These are phyloP conservation scores for Strigamia maritima DNA, from an alignment of 2,888 invertebrate genomes.

Conservation along the genomic window DNA sequence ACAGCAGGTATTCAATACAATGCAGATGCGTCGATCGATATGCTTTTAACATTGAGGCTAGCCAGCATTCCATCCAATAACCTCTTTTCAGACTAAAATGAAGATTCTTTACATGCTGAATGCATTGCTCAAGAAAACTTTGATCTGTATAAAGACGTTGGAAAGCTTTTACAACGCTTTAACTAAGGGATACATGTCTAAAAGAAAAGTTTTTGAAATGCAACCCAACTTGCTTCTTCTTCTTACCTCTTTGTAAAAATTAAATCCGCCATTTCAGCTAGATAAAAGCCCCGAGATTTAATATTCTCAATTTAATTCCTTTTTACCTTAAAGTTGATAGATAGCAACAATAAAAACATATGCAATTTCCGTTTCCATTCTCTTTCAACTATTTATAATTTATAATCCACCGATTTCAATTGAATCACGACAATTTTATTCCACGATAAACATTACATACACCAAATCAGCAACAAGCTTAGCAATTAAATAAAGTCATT, in stretches of 20 bases:
- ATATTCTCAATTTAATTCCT: constrained; percentile 19
- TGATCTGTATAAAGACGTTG: constrained; percentile 11
- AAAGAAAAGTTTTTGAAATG: constrained; percentile 11
- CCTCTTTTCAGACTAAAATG: constrained; percentile 20
- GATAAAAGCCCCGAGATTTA: constrained; percentile 9
- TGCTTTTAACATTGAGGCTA: constrained; percentile 20
- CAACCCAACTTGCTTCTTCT: neutral
- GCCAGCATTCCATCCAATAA: constrained; percentile 11
- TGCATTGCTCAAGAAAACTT: constrained; percentile 23
- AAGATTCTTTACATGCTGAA: constrained; percentile 23
- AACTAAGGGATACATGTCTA: constrained; percentile 16
- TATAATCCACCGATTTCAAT: neutral
- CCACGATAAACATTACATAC: neutral
- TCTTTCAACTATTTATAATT: neutral
- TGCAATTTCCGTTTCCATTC: neutral
- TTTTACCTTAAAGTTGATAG: neutral
- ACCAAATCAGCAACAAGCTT: neutral
- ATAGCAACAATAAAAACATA: neutral
- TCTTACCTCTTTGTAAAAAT: neutral
- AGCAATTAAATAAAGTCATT: constrained; percentile 8
- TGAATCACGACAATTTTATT: neutral
- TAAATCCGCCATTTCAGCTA: constrained; percentile 7
- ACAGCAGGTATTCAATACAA: constrained; percentile 23
- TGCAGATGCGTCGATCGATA: constrained; percentile 1
- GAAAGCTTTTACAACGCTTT: constrained; percentile 19